Conservation (phyloP, 1,140 invertebrate genomes). For the Charaxes varanes region DNA sequence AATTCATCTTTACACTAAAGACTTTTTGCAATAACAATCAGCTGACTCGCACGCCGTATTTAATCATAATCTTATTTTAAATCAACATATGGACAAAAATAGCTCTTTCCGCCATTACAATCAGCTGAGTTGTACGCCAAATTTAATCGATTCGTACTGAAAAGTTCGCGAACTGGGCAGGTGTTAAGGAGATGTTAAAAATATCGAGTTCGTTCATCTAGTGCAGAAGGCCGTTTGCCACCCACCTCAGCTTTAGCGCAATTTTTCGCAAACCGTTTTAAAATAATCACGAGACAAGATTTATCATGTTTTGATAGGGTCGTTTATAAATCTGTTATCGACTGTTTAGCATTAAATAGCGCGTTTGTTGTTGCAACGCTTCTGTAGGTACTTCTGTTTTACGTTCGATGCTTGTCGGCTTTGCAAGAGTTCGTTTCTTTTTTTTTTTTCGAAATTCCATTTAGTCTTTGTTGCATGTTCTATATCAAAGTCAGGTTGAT, state of each 20-base stretch:
- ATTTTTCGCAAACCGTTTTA: slow-evolving; percentile 30
- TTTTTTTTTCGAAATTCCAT: slow-evolving; percentile 1
- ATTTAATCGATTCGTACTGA: slow-evolving; percentile 3
- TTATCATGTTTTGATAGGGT: slow-evolving; percentile 25
- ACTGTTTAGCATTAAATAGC: slow-evolving; percentile 51
- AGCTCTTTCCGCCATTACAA: too few species aligned
- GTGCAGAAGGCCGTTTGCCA: slow-evolving; percentile 34
- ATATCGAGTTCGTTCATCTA: slow-evolving; percentile 58
- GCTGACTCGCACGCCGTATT: too few species aligned
- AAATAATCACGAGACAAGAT: slow-evolving; percentile 20
- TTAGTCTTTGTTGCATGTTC: background rate
- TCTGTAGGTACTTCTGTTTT: slow-evolving; percentile 6
- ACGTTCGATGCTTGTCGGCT: slow-evolving; percentile 15
- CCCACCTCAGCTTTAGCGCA: slow-evolving; percentile 23
- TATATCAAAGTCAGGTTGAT: background rate
- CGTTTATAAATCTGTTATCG: slow-evolving; percentile 54
- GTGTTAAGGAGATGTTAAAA: slow-evolving; percentile 49
- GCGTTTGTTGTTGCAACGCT: slow-evolving; percentile 26
- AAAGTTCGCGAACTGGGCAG: slow-evolving; percentile 40
- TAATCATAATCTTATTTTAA: too few species aligned
- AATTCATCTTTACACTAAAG: too few species aligned
- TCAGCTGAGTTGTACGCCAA: too few species aligned
- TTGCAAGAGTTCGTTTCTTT: slow-evolving; percentile 5
- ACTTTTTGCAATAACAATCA: too few species aligned
- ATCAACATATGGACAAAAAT: too few species aligned